Evolutionary conservation across 2,888 invertebrate species (phyloP).

Genomic region (Agapostemon virescens): DNA sequence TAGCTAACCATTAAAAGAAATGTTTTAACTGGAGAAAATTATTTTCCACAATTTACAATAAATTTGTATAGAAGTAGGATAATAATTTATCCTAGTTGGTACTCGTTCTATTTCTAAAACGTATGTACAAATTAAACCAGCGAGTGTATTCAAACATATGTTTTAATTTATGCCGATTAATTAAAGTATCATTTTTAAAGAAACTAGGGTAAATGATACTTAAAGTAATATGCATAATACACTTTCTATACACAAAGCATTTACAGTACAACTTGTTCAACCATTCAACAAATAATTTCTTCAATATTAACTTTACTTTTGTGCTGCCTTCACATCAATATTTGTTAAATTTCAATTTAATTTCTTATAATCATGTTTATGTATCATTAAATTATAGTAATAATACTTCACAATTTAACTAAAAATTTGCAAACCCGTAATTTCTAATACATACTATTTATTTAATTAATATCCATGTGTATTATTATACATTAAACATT

Average conservation of each 20-base stretch:
- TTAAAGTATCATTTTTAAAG: constrained; percentile 31
- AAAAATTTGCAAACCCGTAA: constrained; percentile 15
- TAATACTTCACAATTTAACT: constrained; percentile 45
- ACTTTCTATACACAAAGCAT: constrained; percentile 50
- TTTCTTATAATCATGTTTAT: constrained; percentile 22
- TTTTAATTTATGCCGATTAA: constrained; percentile 40
- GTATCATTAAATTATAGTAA: constrained; percentile 35
- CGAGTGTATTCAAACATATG: constrained; percentile 18
- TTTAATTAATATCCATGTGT: constrained; percentile 13
- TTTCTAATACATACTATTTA: constrained; percentile 17
- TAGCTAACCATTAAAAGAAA: constrained; percentile 13
- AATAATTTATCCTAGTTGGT: constrained; percentile 32
- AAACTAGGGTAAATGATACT: constrained; percentile 29
- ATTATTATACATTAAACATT: constrained; percentile 6
- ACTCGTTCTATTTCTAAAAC: constrained; percentile 25
- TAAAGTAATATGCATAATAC: constrained; percentile 34
- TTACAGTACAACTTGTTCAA: constrained; percentile 44
- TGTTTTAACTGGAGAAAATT: constrained; percentile 23
- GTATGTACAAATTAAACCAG: constrained; percentile 43
- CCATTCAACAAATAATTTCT: constrained; percentile 23
- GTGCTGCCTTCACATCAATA: constrained; percentile 39
- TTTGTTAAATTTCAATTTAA: constrained; percentile 31
- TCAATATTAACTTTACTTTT: constrained; percentile 27
- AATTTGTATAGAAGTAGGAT: constrained; percentile 19
- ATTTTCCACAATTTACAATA: constrained; percentile 17